phyloP scores from a whole-genome alignment of 2,113 vertebrate genomes.

The Xyliphius kryptos region DNA sequence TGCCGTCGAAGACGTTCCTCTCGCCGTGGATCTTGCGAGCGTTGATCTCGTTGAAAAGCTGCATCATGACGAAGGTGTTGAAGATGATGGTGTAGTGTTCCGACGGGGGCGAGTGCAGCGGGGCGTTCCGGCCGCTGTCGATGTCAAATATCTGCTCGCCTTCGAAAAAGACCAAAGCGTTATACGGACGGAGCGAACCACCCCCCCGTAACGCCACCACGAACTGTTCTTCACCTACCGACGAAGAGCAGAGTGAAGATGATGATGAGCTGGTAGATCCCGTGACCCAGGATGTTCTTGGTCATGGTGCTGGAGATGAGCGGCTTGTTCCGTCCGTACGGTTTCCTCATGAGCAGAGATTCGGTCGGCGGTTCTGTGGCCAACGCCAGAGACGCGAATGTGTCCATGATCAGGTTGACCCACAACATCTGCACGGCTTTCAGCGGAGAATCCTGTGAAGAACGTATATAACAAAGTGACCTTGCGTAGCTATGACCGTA shows the following conservation, averaged over 20 bases:
- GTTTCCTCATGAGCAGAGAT: conserved; percentile 79
- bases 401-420: conserved; percentile 98
- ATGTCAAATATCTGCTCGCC: conserved; percentile 94
- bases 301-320: conserved; percentile 97
- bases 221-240: too few relatives aligned
- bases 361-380: conserved; percentile 91
- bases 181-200: too few relatives aligned
- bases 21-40: conserved; percentile 97
- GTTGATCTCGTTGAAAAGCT: conserved; percentile 98
- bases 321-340: conserved; percentile 91
- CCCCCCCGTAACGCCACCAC: too few relatives aligned
- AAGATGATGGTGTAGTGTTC: conserved; percentile 99
- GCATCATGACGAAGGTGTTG: conserved; percentile 99
- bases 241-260: conserved; percentile 91
- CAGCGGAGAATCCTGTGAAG: conserved; percentile 83
- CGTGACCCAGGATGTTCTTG: conserved; percentile 94
- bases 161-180: too few relatives aligned
- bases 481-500: too few relatives aligned
- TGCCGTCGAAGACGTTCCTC: conserved; percentile 94
- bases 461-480: too few relatives aligned
- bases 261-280: conserved; percentile 85
- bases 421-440: conserved; percentile 97
- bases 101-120: conserved; percentile 89
- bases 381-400: conserved; percentile 89
- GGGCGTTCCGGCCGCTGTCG: conserved; percentile 89